Evolutionary conservation across 2,888 invertebrate species (phyloP).

Genomic region (Xanthorhoe designata): DNA sequence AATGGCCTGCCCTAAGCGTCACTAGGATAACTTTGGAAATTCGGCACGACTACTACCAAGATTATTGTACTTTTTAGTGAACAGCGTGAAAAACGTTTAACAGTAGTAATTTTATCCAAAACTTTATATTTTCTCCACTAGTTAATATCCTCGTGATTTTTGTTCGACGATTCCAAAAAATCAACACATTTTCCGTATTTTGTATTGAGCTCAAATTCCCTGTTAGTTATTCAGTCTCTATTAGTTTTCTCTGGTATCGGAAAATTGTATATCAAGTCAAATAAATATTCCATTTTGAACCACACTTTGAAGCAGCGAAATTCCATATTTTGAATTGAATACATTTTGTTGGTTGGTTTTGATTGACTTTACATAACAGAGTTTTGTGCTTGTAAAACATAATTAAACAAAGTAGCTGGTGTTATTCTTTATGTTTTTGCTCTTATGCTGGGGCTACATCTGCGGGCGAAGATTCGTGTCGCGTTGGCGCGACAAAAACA

Average conservation of each 20-base stretch:
- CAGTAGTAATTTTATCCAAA: background rate
- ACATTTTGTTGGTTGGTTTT: background rate
- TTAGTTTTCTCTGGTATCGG: conserved; percentile 2
- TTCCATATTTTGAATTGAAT: background rate
- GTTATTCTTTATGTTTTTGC: no score
- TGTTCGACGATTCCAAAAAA: background rate
- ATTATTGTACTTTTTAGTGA: no score
- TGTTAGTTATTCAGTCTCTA: background rate
- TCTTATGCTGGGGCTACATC: no score
- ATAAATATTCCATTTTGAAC: conserved; percentile 2
- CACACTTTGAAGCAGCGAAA: background rate
- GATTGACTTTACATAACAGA: background rate
- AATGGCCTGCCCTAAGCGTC: no score
- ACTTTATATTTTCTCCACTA: background rate
- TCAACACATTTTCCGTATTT: background rate
- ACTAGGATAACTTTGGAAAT: no score
- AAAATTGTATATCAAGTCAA: background rate
- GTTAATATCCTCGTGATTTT: background rate
- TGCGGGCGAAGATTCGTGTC: no score
- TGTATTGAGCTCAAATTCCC: background rate
- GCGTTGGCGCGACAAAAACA: no score
- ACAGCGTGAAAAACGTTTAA: background rate
- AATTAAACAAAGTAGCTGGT: no score
- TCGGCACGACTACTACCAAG: no score
- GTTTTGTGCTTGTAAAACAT: background rate